phyloP scores from a whole-genome alignment of 2,113 vertebrate species.

The Sphaerodactylus townsendi region DNA sequence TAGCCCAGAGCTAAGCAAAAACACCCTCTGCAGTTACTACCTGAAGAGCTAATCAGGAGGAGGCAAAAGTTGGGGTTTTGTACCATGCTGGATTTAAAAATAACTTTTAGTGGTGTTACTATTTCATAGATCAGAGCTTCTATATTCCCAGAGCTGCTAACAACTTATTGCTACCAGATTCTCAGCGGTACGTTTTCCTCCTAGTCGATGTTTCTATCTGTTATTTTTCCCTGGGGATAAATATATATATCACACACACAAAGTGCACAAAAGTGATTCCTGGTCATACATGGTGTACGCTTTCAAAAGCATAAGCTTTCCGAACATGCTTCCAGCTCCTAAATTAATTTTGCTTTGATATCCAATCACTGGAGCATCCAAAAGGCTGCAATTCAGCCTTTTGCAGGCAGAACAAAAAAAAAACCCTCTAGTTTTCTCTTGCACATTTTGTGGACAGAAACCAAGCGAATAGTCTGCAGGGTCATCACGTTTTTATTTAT shows the following conservation, averaged over 20 bases:
- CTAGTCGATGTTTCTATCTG: neutral
- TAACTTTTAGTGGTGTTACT: neutral
- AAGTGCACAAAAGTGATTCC: neutral
- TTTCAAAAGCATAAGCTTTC: neutral
- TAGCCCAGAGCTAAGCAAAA: neutral
- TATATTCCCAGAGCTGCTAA: neutral
- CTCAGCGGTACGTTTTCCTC: neutral
- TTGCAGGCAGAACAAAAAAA: too few relatives aligned
- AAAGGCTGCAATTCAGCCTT: too few relatives aligned
- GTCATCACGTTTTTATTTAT: too few relatives aligned
- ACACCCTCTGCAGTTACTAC: neutral
- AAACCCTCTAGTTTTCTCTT: too few relatives aligned
- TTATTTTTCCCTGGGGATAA: neutral
- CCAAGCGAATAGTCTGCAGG: too few relatives aligned
- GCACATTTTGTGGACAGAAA: too few relatives aligned
- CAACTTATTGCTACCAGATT: neutral
- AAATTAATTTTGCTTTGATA: neutral
- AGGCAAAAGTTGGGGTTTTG: neutral
- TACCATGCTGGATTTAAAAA: neutral
- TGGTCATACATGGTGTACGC: neutral
- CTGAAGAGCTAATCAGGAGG: neutral
- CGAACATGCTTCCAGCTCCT: neutral
- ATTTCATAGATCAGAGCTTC: neutral
- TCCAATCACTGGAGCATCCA: neutral
- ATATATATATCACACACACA: neutral